Evolutionary conservation across 2,113 vertebrate species (phyloP), one percentile per base, ranked within the genome.

Genomic region (Cisticola juncidis): DNA sequence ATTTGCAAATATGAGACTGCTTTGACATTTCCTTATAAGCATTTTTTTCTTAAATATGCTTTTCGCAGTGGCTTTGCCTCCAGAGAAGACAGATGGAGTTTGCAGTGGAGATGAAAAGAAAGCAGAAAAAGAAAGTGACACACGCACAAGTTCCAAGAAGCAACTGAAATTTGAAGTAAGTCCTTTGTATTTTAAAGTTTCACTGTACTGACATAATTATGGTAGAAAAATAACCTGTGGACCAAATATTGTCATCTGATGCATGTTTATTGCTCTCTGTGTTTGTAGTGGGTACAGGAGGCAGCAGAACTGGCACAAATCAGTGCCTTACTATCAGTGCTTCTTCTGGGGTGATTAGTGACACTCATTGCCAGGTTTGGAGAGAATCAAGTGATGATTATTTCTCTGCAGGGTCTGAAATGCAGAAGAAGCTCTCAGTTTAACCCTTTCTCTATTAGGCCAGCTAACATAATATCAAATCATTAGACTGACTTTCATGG

Each of bases 131-230:
- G 98, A 97, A 78, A 97, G 93, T 40, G 98, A 98, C n/a, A 97
- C 98, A 44, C 97, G 98, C 72, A 95, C 97, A 18, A 98, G 97
- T 93, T 98, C 98, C 88, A 99, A 99, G 98, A 99, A 99, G 96
- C 99, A 99, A 94, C 98, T 99, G 93, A 99, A 99, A 97, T 99
- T 99, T 98, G 99, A 99, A 97, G 99, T 99, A 97, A 98, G 98
- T 97, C 82, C 96, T 78, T 68, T 82, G 7, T 82, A 61, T 77
- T 70, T 72, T 78, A 53, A 84, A 82, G 53, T 92, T 93, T 53
- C 38, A 29, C 69, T 84, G 51, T 90, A 66, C 69, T 86, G 88
- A 86, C 73, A 78, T 81, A 88, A 71, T 82, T 94, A 86, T 68
- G 45, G 79, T 78, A 86, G 87, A 79, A 94, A 84, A 95, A 93